Percentiles rank a stretch among this genome's conserved stretches.
Evolutionary conservation across 2,113 vertebrate genomes (phyloP).

Genomic region (Camelus bactrianus): DNA sequence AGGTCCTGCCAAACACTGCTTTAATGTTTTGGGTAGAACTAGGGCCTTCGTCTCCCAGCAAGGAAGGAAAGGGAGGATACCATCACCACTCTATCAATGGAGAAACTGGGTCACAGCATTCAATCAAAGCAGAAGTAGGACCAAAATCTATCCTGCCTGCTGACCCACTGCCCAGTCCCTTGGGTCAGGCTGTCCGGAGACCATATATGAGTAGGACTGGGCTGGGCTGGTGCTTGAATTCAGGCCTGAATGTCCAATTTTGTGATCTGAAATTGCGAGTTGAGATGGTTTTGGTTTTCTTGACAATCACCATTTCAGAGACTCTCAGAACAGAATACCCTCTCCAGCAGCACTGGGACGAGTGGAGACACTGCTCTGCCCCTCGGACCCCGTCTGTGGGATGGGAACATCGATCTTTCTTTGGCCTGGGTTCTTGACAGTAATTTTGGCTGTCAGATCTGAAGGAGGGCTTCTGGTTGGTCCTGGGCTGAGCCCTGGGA

Average conservation of each 20-base stretch:
- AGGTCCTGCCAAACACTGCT: not conserved
- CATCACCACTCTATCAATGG: not conserved
- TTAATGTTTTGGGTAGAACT: not conserved
- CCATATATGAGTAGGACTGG: too few relatives aligned
- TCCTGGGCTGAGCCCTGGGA: not conserved
- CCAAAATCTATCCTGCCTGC: not conserved
- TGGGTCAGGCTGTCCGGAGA: not conserved
- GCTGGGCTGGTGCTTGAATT: not conserved
- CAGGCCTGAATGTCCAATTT: slow-evolving; percentile 36
- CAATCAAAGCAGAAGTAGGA: not conserved
- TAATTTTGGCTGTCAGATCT: not conserved
- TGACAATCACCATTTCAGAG: not conserved
- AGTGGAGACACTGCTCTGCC: rapidly evolving
- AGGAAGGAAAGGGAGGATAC: not conserved
- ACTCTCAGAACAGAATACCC: not conserved
- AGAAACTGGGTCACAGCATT: not conserved
- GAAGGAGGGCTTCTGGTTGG: not conserved
- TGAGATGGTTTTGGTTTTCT: not conserved
- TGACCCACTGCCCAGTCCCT: not conserved
- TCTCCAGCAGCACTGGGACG: not conserved
- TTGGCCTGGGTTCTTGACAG: not conserved
- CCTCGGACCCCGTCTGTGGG: not conserved
- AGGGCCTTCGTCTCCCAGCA: not conserved
- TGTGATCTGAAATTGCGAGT: not conserved
- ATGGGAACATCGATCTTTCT: not conserved